Base-by-base conservation (phyloP, 2,113 vertebrate genomes). In the Gorsachius goisagi region DNA sequence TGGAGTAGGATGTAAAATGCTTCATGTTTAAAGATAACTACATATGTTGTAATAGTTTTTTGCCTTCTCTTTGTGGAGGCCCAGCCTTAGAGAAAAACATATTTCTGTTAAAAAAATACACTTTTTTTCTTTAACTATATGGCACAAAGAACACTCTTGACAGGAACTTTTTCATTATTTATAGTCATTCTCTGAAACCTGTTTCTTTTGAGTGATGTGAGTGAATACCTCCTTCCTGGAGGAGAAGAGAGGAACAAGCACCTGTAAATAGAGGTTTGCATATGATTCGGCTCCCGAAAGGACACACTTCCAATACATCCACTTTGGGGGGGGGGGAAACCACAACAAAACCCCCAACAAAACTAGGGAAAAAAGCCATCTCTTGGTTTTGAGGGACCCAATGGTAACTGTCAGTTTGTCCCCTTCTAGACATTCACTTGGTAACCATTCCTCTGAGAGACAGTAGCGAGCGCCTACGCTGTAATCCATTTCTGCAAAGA, bases 361-460 rank as follows among this genome's bases (percentile, higher is more conserved):
- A 47, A 23, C 30, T 37, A 18, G 27, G 20, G 1, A 22, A 47
- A 28, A 66, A 53, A 62, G 17, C 5, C 12, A 12, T 44, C 14
- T 56, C 24, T 45, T 53, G 35, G 15, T 30, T 85, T 60, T 66
- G n/a, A 75, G 26, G 12, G 8, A 26, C 24, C 9, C 9, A 63
- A 6, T 5, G 53, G 37, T 55, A 69, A 3, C 4, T 0, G 0
- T 15, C 26, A 58, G 35, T n/a, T 59, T 68, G 15, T 83, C n/a
- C 9, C 3, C 2, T 86, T 78, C 16, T n/a, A 77, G 58, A 79
- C 7, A 39, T 17, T 32, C 7, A 5, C 37, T 67, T 44, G 21
- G 13, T 62, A 60, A 49, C 24, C 19, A 4, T 68, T 90, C 58
- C 39, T 56, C 50, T 68, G 62, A 75, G 11, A 74, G 16, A 55